Conservation (phyloP, 2,888 invertebrate species). For the Drosophila helvetica region DNA sequence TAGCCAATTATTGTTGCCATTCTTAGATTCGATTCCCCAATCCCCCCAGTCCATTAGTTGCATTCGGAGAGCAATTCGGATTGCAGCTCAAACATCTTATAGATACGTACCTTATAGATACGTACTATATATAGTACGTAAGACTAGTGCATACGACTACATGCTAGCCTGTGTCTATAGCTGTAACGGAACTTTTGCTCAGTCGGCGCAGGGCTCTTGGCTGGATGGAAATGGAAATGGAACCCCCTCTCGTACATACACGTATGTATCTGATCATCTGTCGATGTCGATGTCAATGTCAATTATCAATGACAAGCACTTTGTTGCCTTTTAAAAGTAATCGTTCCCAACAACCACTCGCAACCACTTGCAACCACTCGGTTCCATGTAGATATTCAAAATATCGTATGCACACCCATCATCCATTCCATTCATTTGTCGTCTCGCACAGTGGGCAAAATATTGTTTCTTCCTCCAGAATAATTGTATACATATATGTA, state of each 20-base stretch:
- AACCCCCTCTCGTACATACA: conserved; percentile 1
- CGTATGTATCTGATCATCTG: neutral
- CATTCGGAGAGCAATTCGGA: conserved; percentile 8
- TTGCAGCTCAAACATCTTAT: neutral
- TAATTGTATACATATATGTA: neutral
- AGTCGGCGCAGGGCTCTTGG: conserved; percentile 43
- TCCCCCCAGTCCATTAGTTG: conserved; percentile 1
- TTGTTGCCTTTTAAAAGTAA: conserved; percentile 54
- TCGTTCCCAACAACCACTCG: conserved; percentile 15
- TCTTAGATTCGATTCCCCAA: conserved; percentile 1
- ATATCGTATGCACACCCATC: neutral
- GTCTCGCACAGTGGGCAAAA: conserved; percentile 19
- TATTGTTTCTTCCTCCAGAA: neutral
- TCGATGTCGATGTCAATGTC: conserved; percentile 52
- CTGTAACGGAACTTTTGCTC: conserved; percentile 40
- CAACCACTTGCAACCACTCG: conserved; percentile 6
- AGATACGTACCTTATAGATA: conserved; percentile 12
- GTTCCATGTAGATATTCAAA: conserved; percentile 6
- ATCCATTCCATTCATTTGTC: neutral
- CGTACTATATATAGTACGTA: conserved; percentile 7
- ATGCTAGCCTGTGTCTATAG: conserved; percentile 3
- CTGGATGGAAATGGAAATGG: conserved; percentile 22
- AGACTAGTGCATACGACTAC: conserved; percentile 7
- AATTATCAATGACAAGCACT: conserved; percentile 62
- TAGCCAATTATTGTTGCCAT: conserved; percentile 20